A percentile compares a stretch with the other conserved stretches of the same genome.
Evolutionary conservation across 2,888 invertebrate genomes (phyloP).

Genomic region (Anoncus sp.): DNA sequence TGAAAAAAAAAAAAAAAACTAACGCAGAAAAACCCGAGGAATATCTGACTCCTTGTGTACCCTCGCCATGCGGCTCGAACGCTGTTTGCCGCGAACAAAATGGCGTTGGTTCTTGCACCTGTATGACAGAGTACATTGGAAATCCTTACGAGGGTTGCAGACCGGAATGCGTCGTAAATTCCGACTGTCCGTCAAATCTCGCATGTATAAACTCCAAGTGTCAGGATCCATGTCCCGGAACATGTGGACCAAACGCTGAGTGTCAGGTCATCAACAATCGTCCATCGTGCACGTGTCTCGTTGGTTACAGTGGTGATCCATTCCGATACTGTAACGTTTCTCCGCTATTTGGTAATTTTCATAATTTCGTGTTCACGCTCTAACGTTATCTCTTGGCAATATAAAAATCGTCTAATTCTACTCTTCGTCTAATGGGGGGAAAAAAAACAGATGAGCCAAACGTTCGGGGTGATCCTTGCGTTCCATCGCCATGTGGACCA

Average conservation of each 20-base stretch:
- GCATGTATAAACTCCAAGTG: slow-evolving; percentile 91
- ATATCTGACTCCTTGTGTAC: slow-evolving; percentile 85
- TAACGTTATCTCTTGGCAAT: neutral
- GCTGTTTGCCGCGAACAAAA: slow-evolving; percentile 85
- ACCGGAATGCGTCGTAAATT: slow-evolving; percentile 84
- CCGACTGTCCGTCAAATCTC: slow-evolving; percentile 83
- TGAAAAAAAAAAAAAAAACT: no score
- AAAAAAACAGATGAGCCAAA: slow-evolving; percentile 82
- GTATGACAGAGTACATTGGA: slow-evolving; percentile 83
- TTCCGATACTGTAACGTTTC: slow-evolving; percentile 84
- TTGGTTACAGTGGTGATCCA: slow-evolving; percentile 84
- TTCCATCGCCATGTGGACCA: slow-evolving; percentile 92
- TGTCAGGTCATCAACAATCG: slow-evolving; percentile 84
- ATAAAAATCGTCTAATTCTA: no score
- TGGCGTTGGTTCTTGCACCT: slow-evolving; percentile 84
- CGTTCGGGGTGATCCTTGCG: slow-evolving; percentile 89
- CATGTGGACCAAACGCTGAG: slow-evolving; percentile 87
- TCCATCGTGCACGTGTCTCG: slow-evolving; percentile 83
- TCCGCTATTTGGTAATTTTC: neutral
- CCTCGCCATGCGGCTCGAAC: slow-evolving; percentile 67
- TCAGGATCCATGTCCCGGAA: slow-evolving; percentile 92
- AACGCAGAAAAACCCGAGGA: slow-evolving; percentile 88
- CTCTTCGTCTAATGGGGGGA: neutral
- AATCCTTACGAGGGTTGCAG: slow-evolving; percentile 83
- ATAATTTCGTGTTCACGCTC: neutral